Percentiles rank a stretch among this genome's conserved stretches.
Conservation (phyloP, 2,888 invertebrate species). For the Drosophila mercatorum region DNA sequence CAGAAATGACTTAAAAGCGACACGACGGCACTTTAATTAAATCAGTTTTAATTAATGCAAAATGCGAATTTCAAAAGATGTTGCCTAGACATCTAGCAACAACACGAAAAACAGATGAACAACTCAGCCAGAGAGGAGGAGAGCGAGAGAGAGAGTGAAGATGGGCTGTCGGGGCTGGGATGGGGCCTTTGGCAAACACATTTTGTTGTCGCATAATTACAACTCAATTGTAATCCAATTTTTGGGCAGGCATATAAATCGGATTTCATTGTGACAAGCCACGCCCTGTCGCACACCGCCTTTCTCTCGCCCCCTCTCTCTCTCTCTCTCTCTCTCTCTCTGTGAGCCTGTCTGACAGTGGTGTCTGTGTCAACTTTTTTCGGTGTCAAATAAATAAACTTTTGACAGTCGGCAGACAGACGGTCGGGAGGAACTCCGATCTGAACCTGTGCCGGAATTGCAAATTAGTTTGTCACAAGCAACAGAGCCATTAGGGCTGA, state of each 20-base stretch:
- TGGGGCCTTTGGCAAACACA: conserved; percentile 13
- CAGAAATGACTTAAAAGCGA: conserved; percentile 66
- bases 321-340: not conserved
- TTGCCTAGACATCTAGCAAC: conserved; percentile 33
- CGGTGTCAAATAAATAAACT: conserved; percentile 80
- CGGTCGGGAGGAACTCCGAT: conserved; percentile 29
- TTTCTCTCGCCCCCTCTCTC: not conserved
- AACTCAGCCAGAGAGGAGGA: no score
- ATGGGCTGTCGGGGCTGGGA: no score
- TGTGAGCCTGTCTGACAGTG: conserved; percentile 29
- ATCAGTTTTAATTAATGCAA: conserved; percentile 82
- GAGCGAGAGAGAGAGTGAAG: no score
- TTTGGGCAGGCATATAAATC: conserved; percentile 73
- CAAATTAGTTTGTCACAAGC: conserved; percentile 58
- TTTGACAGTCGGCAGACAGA: conserved; percentile 76
- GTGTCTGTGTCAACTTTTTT: conserved; percentile 79
- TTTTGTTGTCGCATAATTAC: conserved; percentile 79
- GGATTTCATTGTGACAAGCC: conserved; percentile 63
- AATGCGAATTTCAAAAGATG: conserved; percentile 78
- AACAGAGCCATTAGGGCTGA: conserved; percentile 1
- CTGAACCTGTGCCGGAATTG: conserved; percentile 54
- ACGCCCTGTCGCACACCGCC: conserved; percentile 21
- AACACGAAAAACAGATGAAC: conserved; percentile 21
- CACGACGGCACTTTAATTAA: conserved; percentile 74
- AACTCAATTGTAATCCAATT: conserved; percentile 81